Percentiles rank a stretch among this genome's conserved stretches.
Evolutionary conservation across 2,797 vertebrate genomes (phyloP).

Genomic region (Macropodus opercularis): DNA sequence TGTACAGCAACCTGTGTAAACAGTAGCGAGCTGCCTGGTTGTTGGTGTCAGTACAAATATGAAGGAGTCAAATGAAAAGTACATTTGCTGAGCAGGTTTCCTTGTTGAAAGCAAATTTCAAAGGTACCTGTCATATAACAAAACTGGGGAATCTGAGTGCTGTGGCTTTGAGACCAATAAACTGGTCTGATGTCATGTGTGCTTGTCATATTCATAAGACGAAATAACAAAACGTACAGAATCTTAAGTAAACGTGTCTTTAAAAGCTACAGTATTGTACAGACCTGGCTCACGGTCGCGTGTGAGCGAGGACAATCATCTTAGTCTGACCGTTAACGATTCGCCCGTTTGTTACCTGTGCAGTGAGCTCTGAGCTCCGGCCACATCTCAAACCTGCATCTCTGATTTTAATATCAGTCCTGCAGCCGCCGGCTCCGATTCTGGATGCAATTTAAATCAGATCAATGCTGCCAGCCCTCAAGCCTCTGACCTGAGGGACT

Average conservation of each 20-base stretch:
- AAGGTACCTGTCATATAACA: too few relatives aligned
- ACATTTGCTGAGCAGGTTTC: too few relatives aligned
- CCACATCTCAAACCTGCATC: constrained; percentile 16
- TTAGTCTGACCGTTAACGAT: too few relatives aligned
- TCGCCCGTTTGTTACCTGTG: too few relatives aligned
- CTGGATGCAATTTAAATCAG: constrained; percentile 42
- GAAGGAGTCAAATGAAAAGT: too few relatives aligned
- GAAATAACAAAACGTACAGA: too few relatives aligned
- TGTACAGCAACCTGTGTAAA: too few relatives aligned
- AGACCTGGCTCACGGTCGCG: constrained; percentile 10
- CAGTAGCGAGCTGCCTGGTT: too few relatives aligned
- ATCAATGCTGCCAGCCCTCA: constrained; percentile 39
- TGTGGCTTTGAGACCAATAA: constrained; percentile 3
- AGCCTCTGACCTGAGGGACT: constrained; percentile 49
- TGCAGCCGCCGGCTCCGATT: constrained; percentile 36
- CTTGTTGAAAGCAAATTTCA: too few relatives aligned
- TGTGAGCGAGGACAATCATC: constrained; percentile 50
- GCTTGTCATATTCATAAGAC: background rate
- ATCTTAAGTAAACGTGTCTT: background rate
- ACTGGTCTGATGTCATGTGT: background rate
- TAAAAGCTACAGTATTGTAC: constrained; percentile 15
- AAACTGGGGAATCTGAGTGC: too few relatives aligned
- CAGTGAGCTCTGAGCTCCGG: background rate
- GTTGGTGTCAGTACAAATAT: too few relatives aligned
- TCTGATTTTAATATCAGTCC: constrained; percentile 12